Evolutionary conservation across 2,888 invertebrate species (phyloP), one percentile per base, ranked within the genome.

Genomic region (Meteorus colon): DNA sequence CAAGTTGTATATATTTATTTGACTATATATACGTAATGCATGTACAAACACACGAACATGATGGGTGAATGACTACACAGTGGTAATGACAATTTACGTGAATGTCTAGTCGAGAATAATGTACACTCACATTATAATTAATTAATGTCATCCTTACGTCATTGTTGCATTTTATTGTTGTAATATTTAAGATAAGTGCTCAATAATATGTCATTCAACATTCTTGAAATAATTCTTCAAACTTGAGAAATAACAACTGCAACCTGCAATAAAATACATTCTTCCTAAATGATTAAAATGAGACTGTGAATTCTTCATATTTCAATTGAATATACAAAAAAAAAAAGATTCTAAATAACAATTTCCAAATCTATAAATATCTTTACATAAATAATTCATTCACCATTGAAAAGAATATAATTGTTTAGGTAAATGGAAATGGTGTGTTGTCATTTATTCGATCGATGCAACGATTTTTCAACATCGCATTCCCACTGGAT

Each of bases 381-480:
- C 8, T 10, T 10, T 10, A 41, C 8, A 41, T 41, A 41, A 41
- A 41, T 41, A 12, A 41, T 41, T 41, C 41, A 41, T 41, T 6
- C 8, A 12, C 8, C 8, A 41, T 41, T 41, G 2, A 41, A 41
- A 5, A 41, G 8, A 41, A 41, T 12, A 12, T 12, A 41, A 34
- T 34, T 41, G 2, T 41, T 41, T 91, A 98, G 98, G 94, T 98
- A 76, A 98, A 97, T 90, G 94, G 94, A 86, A 97, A 96, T 90
- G 98, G 98, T 65, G 92, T 97, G 19, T 88, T 98, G 45, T 96
- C 98, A 6, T 98, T 98, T 88, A 92, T 95, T 86, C 94, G 96
- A n/a, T 96, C 97, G 82, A 94, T 98, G 80, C 93, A 96, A 8
- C 92, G 93, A 70, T 98, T 96, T 89, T 92, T 96, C 85, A 97